A percentile compares a stretch with the other conserved stretches of the same genome.
These are phyloP conservation scores for Folsomia manolachei DNA, from an alignment of 2,888 invertebrate species.

Conservation along the genomic window DNA sequence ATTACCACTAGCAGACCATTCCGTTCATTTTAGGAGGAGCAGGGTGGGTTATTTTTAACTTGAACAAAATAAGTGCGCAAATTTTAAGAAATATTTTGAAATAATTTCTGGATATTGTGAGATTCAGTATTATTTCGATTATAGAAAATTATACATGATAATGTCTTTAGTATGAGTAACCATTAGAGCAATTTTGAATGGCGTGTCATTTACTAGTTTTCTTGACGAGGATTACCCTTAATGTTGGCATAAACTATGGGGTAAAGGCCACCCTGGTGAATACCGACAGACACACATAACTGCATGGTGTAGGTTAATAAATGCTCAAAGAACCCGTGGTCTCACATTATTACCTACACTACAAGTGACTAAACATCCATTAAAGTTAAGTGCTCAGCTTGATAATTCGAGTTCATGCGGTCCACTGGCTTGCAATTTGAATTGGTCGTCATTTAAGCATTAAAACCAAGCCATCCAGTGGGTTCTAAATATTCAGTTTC, in stretches of 20 bases:
- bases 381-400: conserved; percentile 28
- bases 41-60: background rate
- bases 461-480: too few species aligned
- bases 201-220: conserved; percentile 21
- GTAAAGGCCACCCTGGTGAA: conserved; percentile 17
- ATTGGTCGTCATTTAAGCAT: too few species aligned
- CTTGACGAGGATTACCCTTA: conserved; percentile 11
- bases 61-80: too few species aligned
- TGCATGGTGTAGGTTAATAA: background rate
- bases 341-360: conserved; percentile 24
- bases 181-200: conserved; percentile 5
- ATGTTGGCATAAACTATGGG: conserved; percentile 15
- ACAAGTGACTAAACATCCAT: conserved; percentile 37
- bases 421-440: background rate
- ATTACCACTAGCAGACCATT: background rate
- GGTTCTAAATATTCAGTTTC: too few species aligned
- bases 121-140: too few species aligned
- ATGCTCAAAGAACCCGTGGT: conserved; percentile 8
- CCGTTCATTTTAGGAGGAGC: background rate
- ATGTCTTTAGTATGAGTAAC: too few species aligned
- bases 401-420: background rate
- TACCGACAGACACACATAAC: background rate
- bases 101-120: too few species aligned
- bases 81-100: too few species aligned
- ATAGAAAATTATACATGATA: too few species aligned